Evolutionary conservation across 2,888 invertebrate genomes (phyloP).

Genomic region (Plagodis pulveraria): DNA sequence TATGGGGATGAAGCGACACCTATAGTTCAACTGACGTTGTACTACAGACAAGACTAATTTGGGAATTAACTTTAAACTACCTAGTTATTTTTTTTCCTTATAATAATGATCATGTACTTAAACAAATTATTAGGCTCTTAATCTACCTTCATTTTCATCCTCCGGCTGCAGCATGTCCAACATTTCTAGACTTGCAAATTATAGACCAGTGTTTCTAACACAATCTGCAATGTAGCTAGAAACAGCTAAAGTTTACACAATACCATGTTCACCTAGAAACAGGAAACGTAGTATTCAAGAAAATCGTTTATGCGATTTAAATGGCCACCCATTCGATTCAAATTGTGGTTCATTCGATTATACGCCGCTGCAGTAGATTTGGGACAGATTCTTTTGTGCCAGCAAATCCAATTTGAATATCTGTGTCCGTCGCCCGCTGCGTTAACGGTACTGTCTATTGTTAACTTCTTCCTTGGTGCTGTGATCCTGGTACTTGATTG

Average conservation of each 20-base stretch:
- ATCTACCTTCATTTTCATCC: too few relatives aligned
- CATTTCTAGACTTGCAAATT: too few relatives aligned
- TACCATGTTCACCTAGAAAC: background rate
- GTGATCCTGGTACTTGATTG: constrained; percentile 33
- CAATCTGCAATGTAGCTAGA: too few relatives aligned
- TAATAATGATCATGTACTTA: too few relatives aligned
- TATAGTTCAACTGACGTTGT: too few relatives aligned
- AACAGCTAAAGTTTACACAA: background rate
- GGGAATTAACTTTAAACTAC: too few relatives aligned
- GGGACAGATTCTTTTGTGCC: constrained; percentile 29
- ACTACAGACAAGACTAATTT: too few relatives aligned
- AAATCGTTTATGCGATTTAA: constrained; percentile 17
- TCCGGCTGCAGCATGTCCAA: too few relatives aligned
- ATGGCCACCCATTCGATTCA: constrained; percentile 23
- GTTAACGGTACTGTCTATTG: constrained; percentile 33
- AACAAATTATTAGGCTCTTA: too few relatives aligned
- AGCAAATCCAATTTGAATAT: constrained; percentile 35
- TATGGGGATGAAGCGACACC: too few relatives aligned
- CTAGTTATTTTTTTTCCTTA: too few relatives aligned
- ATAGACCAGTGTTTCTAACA: too few relatives aligned
- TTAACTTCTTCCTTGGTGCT: constrained; percentile 24
- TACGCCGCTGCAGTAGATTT: constrained; percentile 26
- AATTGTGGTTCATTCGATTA: constrained; percentile 24
- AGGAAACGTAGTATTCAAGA: background rate
- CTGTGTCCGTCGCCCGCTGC: constrained; percentile 28